A percentile compares a stretch with the other conserved stretches of the same genome.
Evolutionary conservation across 2,113 vertebrate genomes (phyloP).

Genomic region (Lota lota): DNA sequence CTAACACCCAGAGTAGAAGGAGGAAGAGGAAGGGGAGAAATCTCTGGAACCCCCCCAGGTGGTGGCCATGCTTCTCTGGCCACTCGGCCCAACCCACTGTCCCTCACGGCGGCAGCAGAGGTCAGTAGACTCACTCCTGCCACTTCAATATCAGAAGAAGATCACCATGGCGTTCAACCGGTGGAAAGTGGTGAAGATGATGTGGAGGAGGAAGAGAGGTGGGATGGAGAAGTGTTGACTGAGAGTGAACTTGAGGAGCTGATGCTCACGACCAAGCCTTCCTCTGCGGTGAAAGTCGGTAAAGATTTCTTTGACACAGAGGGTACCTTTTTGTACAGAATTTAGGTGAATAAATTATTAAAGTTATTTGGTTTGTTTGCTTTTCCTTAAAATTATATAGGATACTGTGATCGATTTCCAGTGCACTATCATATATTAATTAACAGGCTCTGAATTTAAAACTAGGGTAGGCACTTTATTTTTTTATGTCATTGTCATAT

Average conservation of each 20-base stretch:
- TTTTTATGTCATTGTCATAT: not conserved
- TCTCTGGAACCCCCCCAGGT: not conserved
- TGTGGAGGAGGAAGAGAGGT: conserved; percentile 30
- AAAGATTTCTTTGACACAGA: conserved; percentile 78
- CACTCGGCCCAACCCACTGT: conserved; percentile 5
- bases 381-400: no score
- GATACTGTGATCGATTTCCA: not conserved
- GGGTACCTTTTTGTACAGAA: conserved; percentile 81
- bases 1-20: not conserved
- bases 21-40: not conserved
- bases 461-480: not conserved
- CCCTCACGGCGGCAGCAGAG: not conserved
- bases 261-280: conserved; percentile 25
- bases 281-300: conserved; percentile 64
- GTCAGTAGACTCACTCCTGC: no score
- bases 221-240: conserved; percentile 55
- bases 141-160: no score
- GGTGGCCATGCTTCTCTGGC: conserved; percentile 12
- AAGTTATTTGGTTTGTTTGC: not conserved
- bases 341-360: conserved; percentile 52
- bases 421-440: not conserved
- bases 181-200: conserved; percentile 14
- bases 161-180: not conserved
- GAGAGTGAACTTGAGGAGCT: conserved; percentile 57
- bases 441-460: not conserved